A percentile compares a stretch with the other conserved stretches of the same genome.
Conservation (phyloP, 2,888 invertebrate genomes). For the Napeogenes sylphis region DNA sequence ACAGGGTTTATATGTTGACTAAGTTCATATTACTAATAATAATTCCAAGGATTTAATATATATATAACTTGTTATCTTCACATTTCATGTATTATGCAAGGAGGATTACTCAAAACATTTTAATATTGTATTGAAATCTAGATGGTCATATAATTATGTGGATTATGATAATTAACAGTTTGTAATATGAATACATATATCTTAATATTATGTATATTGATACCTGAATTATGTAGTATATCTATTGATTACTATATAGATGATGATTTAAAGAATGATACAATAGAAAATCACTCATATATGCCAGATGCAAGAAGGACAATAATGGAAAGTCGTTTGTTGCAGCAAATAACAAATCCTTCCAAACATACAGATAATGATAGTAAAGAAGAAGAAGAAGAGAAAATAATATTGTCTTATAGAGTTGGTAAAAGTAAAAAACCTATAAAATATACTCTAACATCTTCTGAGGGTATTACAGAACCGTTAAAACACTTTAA, state of each 20-base stretch:
- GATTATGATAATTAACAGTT: conserved; percentile 6
- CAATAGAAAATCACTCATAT: conserved; percentile 1
- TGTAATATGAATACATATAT: neutral
- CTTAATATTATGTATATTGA: conserved; percentile 27
- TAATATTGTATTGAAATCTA: conserved; percentile 8
- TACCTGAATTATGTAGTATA: conserved; percentile 32
- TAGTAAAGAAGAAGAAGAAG: conserved; percentile 7
- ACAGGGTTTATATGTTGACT: neutral
- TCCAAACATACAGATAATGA: neutral
- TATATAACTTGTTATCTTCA: neutral
- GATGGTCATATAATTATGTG: conserved; percentile 2
- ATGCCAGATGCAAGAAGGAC: conserved; percentile 11
- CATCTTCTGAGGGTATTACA: neutral
- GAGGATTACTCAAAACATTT: neutral
- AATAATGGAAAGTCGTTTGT: conserved; percentile 3
- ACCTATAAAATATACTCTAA: neutral
- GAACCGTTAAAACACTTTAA: neutral
- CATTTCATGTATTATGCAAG: neutral
- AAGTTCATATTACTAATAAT: neutral
- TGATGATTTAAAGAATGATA: conserved; percentile 9
- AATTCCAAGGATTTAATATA: neutral
- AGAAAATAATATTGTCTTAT: conserved; percentile 12
- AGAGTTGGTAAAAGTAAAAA: conserved; percentile 7
- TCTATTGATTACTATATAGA: conserved; percentile 43
- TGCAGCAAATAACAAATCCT: neutral